Conservation (phyloP, 2,797 vertebrate genomes). For the Coreius guichenoti region DNA sequence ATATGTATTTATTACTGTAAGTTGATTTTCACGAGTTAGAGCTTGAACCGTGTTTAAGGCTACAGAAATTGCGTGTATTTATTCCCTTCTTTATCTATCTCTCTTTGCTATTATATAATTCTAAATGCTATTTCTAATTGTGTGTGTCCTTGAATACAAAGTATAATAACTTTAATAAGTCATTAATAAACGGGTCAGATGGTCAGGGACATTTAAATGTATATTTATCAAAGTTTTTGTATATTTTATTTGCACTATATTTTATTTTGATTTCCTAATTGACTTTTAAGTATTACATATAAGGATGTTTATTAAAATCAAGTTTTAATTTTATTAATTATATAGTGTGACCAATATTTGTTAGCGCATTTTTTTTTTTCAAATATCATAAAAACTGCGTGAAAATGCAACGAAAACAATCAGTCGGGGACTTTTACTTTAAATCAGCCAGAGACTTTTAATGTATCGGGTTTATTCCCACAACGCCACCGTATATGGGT, state of each 20-base stretch:
- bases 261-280: background rate
- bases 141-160: background rate
- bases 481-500: background rate
- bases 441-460: conserved; percentile 21
- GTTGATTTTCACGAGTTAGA: background rate
- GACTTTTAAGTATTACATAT: background rate
- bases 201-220: background rate
- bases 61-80: background rate
- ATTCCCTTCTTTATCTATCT: too few species aligned
- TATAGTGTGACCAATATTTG: background rate
- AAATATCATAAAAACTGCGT: background rate
- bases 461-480: conserved; percentile 28
- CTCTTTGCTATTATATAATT: background rate
- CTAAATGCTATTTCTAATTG: background rate
- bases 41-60: background rate
- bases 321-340: background rate
- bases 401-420: background rate
- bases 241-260: background rate
- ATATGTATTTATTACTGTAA: background rate
- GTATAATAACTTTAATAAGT: background rate
- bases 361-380: background rate
- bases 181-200: background rate
- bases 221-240: background rate
- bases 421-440: background rate
- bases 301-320: background rate